Conservation (phyloP, 2,113 vertebrate genomes). For the Sphyrna mokarran region DNA sequence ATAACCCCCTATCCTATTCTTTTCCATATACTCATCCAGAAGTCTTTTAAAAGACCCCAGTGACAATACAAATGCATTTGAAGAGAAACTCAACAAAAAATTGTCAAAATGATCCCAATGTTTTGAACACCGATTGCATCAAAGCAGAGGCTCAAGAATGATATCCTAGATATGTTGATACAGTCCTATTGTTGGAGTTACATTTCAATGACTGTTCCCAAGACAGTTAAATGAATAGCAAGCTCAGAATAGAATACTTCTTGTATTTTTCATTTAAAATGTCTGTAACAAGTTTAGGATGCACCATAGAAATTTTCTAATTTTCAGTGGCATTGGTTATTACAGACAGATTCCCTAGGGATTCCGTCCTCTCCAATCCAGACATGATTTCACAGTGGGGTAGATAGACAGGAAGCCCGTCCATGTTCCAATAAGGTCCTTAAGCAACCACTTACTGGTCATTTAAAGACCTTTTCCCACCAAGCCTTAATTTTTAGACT, state of each 20-base stretch:
- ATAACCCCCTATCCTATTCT: no score
- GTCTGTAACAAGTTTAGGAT: not conserved
- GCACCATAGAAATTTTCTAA: not conserved
- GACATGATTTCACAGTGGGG: no score
- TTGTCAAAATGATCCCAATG: not conserved
- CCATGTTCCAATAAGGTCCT: no score
- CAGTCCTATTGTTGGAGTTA: not conserved
- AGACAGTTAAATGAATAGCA: not conserved
- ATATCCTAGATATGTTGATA: not conserved
- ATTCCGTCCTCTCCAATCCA: no score
- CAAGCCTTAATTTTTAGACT: no score
- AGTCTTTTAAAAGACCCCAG: no score
- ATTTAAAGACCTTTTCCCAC: no score
- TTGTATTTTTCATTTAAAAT: not conserved
- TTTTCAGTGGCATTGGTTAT: not conserved
- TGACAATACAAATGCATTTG: not conserved
- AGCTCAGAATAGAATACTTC: not conserved
- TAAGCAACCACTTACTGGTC: no score
- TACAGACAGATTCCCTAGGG: no score
- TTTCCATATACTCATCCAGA: no score
- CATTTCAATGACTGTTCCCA: not conserved
- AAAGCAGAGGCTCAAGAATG: not conserved
- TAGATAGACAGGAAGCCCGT: no score
- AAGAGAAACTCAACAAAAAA: not conserved
- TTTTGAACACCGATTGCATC: not conserved